These are phyloP conservation scores for Tichodroma muraria DNA, from an alignment of 2,113 vertebrate genomes.

Conservation along the genomic window DNA sequence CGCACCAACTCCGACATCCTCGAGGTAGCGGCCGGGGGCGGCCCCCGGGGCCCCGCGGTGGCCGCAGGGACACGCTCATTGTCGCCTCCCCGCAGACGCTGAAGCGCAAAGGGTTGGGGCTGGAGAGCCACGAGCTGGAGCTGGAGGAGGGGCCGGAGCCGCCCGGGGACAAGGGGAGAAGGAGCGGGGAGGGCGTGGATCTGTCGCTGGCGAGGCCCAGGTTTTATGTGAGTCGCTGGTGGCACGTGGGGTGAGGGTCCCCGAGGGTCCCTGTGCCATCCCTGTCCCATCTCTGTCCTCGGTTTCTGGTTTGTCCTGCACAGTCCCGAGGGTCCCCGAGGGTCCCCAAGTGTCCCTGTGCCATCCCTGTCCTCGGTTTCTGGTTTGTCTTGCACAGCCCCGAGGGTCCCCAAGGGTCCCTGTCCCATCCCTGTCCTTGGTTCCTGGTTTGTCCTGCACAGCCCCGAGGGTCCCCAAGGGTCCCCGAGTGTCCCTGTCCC, in stretches of 20 bases:
- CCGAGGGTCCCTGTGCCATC: too few species aligned
- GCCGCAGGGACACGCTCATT: not conserved
- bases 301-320: not conserved
- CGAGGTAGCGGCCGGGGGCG: constrained; percentile 65
- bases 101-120: constrained; percentile 84
- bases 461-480: not conserved
- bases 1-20: constrained; percentile 92
- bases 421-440: not conserved
- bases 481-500: not conserved
- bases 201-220: constrained; percentile 75
- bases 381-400: not conserved
- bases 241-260: too few species aligned
- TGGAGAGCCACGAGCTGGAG: constrained; percentile 81
- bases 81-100: constrained; percentile 71
- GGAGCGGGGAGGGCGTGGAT: constrained; percentile 75
- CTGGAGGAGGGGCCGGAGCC: constrained; percentile 73
- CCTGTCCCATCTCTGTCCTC: not conserved
- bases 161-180: constrained; percentile 64
- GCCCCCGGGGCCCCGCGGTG: too few species aligned
- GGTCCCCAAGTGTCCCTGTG: too few species aligned
- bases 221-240: constrained; percentile 75
- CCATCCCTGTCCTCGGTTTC: not conserved
- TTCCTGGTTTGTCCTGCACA: too few species aligned
- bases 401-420: not conserved
- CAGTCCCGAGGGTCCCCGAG: not conserved